A percentile compares a stretch with the other conserved stretches of the same genome.
Conservation (phyloP, 2,888 invertebrate genomes). For the Rhaphigaster nebulosa region DNA sequence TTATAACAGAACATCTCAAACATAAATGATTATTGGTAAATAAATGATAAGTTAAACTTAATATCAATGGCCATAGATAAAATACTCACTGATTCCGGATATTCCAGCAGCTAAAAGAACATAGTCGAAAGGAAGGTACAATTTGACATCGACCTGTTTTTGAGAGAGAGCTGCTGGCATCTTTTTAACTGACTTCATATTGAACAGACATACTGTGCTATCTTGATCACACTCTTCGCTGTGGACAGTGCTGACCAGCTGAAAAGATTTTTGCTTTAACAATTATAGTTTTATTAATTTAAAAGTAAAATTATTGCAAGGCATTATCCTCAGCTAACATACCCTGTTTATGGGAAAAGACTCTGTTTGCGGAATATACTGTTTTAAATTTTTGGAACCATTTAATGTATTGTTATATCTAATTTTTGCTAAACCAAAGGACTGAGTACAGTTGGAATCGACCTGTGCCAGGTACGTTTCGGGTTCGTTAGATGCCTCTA, state of each 20-base stretch:
- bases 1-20: too few species aligned
- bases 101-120: slow-evolving; percentile 58
- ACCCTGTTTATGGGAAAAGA: slow-evolving; percentile 6
- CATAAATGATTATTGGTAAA: neutral
- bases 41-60: neutral
- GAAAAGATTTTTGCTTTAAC: slow-evolving; percentile 15
- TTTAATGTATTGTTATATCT: slow-evolving; percentile 60
- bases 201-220: slow-evolving; percentile 58
- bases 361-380: slow-evolving; percentile 32
- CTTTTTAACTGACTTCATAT: slow-evolving; percentile 61
- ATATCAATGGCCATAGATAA: neutral
- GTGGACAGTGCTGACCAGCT: slow-evolving; percentile 61
- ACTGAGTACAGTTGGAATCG: slow-evolving; percentile 61
- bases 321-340: neutral
- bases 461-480: slow-evolving; percentile 77
- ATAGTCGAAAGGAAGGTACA: slow-evolving; percentile 80
- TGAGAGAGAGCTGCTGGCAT: slow-evolving; percentile 68
- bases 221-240: slow-evolving; percentile 59
- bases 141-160: slow-evolving; percentile 71
- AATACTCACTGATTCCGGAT: slow-evolving; percentile 48
- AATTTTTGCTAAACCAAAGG: slow-evolving; percentile 59
- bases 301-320: neutral
- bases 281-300: neutral
- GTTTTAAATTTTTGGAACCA: neutral
- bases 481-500: slow-evolving; percentile 74